Percentiles rank a stretch among this genome's conserved stretches.
phyloP scores from a whole-genome alignment of 1,140 invertebrate species.

The Micrasema minimum region DNA sequence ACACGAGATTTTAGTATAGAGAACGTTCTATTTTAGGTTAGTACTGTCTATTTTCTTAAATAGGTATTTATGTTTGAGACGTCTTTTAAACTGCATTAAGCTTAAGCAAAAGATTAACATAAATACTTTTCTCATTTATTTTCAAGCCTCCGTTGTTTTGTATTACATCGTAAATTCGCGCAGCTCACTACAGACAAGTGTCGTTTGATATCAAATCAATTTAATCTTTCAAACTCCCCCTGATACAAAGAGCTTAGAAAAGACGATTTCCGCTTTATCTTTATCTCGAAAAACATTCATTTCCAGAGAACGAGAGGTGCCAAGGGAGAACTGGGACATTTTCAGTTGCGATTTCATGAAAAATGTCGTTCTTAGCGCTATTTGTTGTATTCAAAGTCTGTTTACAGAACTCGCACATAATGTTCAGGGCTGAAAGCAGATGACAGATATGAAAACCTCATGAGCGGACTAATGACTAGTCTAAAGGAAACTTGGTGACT shows the following conservation, averaged over 20 bases:
- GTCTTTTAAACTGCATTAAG: no score
- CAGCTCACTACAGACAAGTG: conserved; percentile 2
- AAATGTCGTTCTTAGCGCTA: background rate
- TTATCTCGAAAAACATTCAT: conserved; percentile 33
- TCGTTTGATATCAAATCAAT: conserved; percentile 32
- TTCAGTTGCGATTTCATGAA: conserved; percentile 15
- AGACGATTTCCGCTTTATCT: conserved; percentile 17
- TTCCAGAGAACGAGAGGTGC: background rate
- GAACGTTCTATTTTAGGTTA: no score
- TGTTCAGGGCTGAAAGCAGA: conserved; percentile 2
- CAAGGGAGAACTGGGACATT: background rate
- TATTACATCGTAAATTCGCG: no score
- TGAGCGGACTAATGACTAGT: conserved; percentile 29
- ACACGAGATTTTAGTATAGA: no score
- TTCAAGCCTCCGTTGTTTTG: no score
- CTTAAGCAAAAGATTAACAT: no score
- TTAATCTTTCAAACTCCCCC: conserved; percentile 18
- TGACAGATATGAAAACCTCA: conserved; percentile 21
- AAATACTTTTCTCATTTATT: no score
- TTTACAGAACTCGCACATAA: conserved; percentile 4
- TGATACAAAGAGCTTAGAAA: conserved; percentile 19
- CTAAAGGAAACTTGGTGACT: conserved; percentile 2
- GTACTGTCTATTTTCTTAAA: no score
- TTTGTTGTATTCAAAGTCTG: conserved; percentile 31
- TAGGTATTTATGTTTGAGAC: no score